Evolutionary conservation across 2,888 invertebrate genomes (phyloP), one percentile per base, ranked within the genome.

Genomic region (Pyrrhia umbra): DNA sequence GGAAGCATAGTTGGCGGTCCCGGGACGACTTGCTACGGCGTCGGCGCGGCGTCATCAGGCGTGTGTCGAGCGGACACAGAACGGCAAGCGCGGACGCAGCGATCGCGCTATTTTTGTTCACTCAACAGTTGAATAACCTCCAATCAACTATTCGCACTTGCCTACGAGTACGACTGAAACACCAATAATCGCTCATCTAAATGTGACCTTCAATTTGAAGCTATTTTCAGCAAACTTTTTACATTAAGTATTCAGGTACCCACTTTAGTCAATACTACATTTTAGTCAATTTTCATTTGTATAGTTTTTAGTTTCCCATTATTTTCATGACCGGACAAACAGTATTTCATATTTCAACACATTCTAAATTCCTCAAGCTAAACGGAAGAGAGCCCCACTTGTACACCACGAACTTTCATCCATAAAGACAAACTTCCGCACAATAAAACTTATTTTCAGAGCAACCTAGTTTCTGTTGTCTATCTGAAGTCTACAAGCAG

Each of bases 111-210:
- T 95, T 95, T 95, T 86, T 85, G 92, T 90, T 85, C 85, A 89
- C 87, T 79, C 90, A 93, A 86, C 92, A 93, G 95, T 95, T 95
- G 94, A 95, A 94, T 94, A 93, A 94, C 95, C 95, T 94, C 93
- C 92, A 94, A 94, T 95, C 93, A 94, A 92, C 91, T 95, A 94
- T 94, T 94, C 90, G 94, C 94, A 94, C 90, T 94, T 89, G 90
- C 89, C 90, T 90, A 88, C 83, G 83, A 88, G 85, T 84, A 82
- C 85, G 75, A 81, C 86, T 87, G 82, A 83, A 83, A 80, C 78
- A 81, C 68, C 76, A 72, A 78, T 79, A 80, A 82, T 80, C 73
- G 75, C 70, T 81, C 81, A 84, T 75, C 62, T 68, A 70, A 81
- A 78, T 77, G 57, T 67, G 59, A 80, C 79, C 73, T 64, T 69